Percentiles rank a stretch among this genome's conserved stretches.
Conservation (phyloP, 2,113 vertebrate genomes). For the Cnemophilus loriae region DNA sequence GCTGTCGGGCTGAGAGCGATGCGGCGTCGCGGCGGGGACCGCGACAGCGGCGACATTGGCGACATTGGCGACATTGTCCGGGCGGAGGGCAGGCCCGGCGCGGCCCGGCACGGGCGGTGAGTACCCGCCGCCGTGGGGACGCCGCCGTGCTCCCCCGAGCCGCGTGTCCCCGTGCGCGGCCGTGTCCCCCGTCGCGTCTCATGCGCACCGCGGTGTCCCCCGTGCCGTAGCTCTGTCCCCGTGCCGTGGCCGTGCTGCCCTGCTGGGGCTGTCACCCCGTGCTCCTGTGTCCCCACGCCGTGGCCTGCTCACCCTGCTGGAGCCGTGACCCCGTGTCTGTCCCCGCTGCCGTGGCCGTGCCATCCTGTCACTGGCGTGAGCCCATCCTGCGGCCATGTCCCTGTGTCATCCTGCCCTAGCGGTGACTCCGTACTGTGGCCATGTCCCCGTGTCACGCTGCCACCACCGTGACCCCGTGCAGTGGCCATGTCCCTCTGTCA, state of each 20-base stretch:
- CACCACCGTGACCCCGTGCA: fast-evolving
- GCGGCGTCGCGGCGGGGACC: background rate
- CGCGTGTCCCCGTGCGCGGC: too few relatives aligned
- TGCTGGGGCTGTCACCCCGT: background rate
- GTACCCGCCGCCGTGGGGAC: background rate
- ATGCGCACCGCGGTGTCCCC: fast-evolving
- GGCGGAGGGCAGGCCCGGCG: background rate
- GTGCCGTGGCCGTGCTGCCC: background rate
- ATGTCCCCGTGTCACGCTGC: background rate
- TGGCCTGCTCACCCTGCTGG: background rate
- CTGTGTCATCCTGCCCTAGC: fast-evolving
- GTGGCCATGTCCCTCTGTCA: fast-evolving
- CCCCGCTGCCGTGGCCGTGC: fast-evolving
- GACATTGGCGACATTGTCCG: background rate
- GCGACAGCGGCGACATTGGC: background rate
- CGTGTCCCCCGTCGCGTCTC: background rate
- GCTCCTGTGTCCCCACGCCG: background rate
- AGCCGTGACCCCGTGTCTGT: background rate
- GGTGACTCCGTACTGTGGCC: fast-evolving
- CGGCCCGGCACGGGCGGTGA: background rate
- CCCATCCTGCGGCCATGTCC: fast-evolving
- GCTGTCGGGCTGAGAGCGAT: background rate
- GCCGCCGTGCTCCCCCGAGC: background rate
- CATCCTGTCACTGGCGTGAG: background rate
- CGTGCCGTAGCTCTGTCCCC: background rate